Evolutionary conservation across 2,113 vertebrate species (phyloP).

Genomic region (Nerophis ophidion): DNA sequence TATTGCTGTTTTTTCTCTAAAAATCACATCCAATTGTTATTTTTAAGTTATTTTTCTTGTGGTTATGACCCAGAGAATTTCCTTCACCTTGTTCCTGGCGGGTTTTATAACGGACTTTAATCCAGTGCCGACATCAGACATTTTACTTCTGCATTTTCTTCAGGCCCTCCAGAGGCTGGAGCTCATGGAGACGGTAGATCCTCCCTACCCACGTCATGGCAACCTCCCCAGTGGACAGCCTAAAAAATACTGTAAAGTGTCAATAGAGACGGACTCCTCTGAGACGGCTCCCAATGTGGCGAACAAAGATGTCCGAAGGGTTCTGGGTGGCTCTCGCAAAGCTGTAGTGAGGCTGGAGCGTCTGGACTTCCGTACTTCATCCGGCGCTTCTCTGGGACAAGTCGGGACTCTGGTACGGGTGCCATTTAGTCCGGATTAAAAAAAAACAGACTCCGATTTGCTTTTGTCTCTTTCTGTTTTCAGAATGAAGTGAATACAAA

Average conservation of each 20-base stretch:
- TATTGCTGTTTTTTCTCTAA: neutral
- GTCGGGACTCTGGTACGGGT: slow-evolving; percentile 64
- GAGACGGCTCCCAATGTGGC: slow-evolving; percentile 43
- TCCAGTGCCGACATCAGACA: slow-evolving; percentile 16
- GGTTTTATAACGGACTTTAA: slow-evolving; percentile 5
- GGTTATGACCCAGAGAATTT: neutral
- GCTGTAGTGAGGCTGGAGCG: slow-evolving; percentile 79
- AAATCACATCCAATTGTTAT: neutral
- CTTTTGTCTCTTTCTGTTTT: neutral
- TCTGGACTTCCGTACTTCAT: slow-evolving; percentile 58
- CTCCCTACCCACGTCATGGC: slow-evolving; percentile 35
- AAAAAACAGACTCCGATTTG: neutral
- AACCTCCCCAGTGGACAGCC: slow-evolving; percentile 43
- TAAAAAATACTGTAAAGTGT: slow-evolving; percentile 22
- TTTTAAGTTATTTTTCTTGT: neutral
- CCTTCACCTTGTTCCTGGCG: neutral
- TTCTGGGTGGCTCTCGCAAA: slow-evolving; percentile 57
- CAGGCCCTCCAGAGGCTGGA: slow-evolving; percentile 23
- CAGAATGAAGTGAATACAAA: slow-evolving; percentile 32
- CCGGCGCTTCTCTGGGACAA: slow-evolving; percentile 56
- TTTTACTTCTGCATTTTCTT: slow-evolving; percentile 29
- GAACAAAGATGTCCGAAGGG: slow-evolving; percentile 46
- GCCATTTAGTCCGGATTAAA: slow-evolving; percentile 5
- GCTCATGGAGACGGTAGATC: slow-evolving; percentile 41
- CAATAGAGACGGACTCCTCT: slow-evolving; percentile 23